Evolutionary conservation across 1,140 invertebrate genomes (phyloP), one percentile per base, ranked within the genome.

Genomic region (Sycophila sp.): DNA sequence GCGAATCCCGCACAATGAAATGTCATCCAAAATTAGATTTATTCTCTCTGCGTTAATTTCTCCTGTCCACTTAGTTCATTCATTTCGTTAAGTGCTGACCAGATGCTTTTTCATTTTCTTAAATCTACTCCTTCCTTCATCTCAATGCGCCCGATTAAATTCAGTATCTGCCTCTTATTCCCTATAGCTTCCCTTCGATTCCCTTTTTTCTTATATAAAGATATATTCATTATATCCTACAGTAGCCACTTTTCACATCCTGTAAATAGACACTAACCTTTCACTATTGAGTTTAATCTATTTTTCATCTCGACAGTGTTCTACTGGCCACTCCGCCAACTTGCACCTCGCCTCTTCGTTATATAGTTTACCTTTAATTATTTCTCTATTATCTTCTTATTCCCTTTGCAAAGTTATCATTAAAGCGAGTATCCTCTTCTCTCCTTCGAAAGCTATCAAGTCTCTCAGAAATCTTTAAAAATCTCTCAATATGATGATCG

Each of bases 21-120:
- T 75, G 73, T 75, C 58, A 67, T 75, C 72, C 68, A 75, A 75
- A 75, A 75, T 69, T 75, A 75, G 67, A 75, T 67, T 70, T 73
- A 56, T 73, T 59, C 69, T 69, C 65, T 53, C 71, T 60, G n/a
- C n/a, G 62, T 62, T 60, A 64, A 58, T 69, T 51, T 59, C 28
- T 69, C 11, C 11, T 58, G n/a, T n/a, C n/a, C n/a, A n/a, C n/a
- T 42, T 40, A 34, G 66, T 65, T 70, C 5, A 17, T 30, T 69
- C 24, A 26, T 56, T 49, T 59, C 28, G 51, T 45, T 47, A 30
- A 26, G 1, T 24, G 22, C 24, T 42, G 11, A n/a, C n/a, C 11
- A 45, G 8, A 5, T 68, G 17, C 13, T 42, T 40, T 42, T 42
- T 10, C 38, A 13, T 36, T 15, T 38, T 53, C n/a, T 51, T 8